These are phyloP conservation scores for Vulpes ferrilata DNA, from an alignment of 2,113 vertebrate species.

Conservation along the genomic window DNA sequence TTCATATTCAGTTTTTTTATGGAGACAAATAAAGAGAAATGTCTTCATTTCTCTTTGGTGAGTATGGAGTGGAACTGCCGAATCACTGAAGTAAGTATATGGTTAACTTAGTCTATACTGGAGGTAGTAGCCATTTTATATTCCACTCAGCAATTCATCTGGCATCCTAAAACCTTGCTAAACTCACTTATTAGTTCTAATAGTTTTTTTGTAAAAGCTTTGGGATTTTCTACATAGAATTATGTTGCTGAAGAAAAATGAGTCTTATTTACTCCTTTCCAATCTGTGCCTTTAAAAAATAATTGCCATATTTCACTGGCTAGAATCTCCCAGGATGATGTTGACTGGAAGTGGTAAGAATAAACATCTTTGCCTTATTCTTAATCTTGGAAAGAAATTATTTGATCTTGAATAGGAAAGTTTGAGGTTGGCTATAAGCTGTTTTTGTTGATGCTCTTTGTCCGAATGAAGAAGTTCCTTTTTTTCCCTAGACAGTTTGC, in stretches of 20 bases:
- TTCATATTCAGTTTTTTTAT: not conserved
- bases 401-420: not conserved
- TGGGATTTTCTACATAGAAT: not conserved
- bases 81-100: not conserved
- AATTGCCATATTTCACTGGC: not conserved
- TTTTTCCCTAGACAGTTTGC: not conserved
- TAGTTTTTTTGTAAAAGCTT: not conserved
- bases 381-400: not conserved
- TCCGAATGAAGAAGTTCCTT: not conserved
- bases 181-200: constrained; percentile 7
- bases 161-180: not conserved
- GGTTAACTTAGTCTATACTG: not conserved
- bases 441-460: not conserved
- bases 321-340: not conserved
- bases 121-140: not conserved
- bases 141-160: not conserved
- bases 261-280: not conserved
- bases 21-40: not conserved
- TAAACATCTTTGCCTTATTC: not conserved
- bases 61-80: not conserved
- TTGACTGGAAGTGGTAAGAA: not conserved
- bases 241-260: not conserved
- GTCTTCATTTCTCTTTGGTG: not conserved
- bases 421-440: not conserved
- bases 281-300: not conserved